These are phyloP conservation scores for Hypercompe scribonia DNA, from an alignment of 2,888 invertebrate species.

Conservation along the genomic window DNA sequence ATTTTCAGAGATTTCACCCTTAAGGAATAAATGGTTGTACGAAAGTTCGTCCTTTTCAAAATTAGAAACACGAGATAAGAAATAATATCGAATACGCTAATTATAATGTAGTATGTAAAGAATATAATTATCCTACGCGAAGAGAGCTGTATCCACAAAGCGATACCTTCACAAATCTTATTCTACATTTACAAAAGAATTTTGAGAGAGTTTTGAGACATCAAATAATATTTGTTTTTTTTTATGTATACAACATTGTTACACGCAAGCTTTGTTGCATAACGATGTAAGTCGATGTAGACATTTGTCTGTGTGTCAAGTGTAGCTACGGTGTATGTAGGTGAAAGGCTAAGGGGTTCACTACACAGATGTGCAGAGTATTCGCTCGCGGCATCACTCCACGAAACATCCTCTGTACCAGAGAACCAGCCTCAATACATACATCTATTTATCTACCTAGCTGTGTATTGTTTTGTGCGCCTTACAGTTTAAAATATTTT, in stretches of 20 bases:
- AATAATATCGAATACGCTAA: too few species aligned
- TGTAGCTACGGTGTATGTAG: slow-evolving; percentile 63
- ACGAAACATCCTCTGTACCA: slow-evolving; percentile 56
- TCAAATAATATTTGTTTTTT: not conserved
- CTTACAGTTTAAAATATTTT: not conserved
- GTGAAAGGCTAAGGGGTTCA: slow-evolving; percentile 65
- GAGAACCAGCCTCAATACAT: slow-evolving; percentile 21
- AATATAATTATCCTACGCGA: too few species aligned
- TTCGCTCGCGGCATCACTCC: slow-evolving; percentile 63
- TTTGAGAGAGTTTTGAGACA: not conserved
- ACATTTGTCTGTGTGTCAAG: slow-evolving; percentile 68
- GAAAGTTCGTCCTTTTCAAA: too few species aligned
- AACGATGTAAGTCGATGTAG: slow-evolving; percentile 57
- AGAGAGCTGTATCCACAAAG: too few species aligned
- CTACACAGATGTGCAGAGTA: slow-evolving; percentile 66
- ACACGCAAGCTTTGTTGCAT: slow-evolving; percentile 12
- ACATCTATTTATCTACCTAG: slow-evolving; percentile 23
- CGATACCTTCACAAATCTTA: too few species aligned
- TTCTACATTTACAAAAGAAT: not conserved
- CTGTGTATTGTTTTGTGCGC: slow-evolving; percentile 14
- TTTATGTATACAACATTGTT: not conserved
- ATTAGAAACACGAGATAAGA: too few species aligned
- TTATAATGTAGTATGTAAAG: too few species aligned
- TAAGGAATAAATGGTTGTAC: too few species aligned
- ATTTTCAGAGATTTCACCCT: too few species aligned